phyloP scores from a whole-genome alignment of 2,113 vertebrate genomes.

The Antechinus flavipes region DNA sequence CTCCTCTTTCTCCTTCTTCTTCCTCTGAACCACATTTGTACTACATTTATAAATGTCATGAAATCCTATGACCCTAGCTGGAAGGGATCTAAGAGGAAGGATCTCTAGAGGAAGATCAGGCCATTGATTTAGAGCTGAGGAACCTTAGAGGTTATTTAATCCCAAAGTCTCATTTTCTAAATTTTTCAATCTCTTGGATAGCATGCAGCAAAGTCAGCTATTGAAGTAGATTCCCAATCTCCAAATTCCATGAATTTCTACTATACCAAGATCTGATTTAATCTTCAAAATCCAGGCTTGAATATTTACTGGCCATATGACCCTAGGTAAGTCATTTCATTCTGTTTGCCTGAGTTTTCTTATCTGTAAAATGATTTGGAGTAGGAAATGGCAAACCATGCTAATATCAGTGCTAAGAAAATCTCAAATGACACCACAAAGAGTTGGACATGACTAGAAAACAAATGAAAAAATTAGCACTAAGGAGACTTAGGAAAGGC shows the following conservation, averaged over 20 bases:
- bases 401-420: too few relatives aligned
- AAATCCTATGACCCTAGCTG: neutral
- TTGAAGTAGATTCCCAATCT: neutral
- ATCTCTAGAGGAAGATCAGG: neutral
- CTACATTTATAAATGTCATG: neutral
- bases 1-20: neutral
- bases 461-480: neutral
- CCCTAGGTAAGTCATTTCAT: too few relatives aligned
- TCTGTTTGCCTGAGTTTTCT: too few relatives aligned
- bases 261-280: neutral
- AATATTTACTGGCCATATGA: too few relatives aligned
- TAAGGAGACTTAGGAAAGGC: neutral
- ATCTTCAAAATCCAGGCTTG: too few relatives aligned
- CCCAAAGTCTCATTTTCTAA: neutral
- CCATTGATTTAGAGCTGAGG: neutral
- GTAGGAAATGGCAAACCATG: too few relatives aligned
- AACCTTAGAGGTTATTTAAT: neutral
- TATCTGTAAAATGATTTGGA: too few relatives aligned
- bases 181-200: neutral
- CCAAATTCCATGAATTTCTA: neutral
- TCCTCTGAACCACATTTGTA: neutral
- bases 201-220: neutral
- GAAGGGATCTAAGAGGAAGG: neutral
- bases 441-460: too few relatives aligned
- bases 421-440: too few relatives aligned